phyloP scores from a whole-genome alignment of 2,113 vertebrate species.

The Paramormyrops kingsleyae region DNA sequence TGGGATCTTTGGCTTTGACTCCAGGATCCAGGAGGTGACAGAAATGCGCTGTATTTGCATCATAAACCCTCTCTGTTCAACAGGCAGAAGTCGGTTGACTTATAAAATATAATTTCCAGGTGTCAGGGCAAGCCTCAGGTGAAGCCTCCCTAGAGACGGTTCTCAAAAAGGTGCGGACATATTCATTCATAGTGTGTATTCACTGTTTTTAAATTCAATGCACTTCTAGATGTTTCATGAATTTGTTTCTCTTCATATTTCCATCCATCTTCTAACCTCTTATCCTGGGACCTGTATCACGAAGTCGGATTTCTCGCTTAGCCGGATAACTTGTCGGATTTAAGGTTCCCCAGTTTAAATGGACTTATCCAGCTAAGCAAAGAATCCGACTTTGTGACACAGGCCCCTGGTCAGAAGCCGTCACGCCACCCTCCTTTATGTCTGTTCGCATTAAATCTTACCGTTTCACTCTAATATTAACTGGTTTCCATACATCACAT shows the following conservation, averaged over 20 bases:
- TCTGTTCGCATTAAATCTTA: neutral
- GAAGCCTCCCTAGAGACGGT: constrained; percentile 70
- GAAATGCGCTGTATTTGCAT: neutral
- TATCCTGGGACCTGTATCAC: neutral
- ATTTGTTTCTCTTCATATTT: neutral
- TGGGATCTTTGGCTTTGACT: constrained; percentile 56
- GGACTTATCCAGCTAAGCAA: neutral
- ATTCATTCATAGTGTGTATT: neutral
- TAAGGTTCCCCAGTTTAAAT: neutral
- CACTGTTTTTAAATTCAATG: neutral
- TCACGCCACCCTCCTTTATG: neutral
- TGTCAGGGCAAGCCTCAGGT: constrained; percentile 73
- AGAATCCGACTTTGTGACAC: neutral
- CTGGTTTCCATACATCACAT: neutral
- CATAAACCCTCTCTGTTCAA: neutral
- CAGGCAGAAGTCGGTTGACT: neutral
- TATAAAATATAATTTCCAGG: constrained; percentile 35
- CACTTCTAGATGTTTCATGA: neutral
- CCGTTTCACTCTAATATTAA: neutral
- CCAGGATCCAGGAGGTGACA: constrained; percentile 66
- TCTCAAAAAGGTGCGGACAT: constrained; percentile 63
- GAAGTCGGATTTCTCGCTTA: neutral
- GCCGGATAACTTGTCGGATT: neutral
- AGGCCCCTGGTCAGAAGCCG: neutral
- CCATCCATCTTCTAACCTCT: neutral